Conservation (phyloP, 2,113 vertebrate genomes). For the Tauraco erythrolophus region DNA sequence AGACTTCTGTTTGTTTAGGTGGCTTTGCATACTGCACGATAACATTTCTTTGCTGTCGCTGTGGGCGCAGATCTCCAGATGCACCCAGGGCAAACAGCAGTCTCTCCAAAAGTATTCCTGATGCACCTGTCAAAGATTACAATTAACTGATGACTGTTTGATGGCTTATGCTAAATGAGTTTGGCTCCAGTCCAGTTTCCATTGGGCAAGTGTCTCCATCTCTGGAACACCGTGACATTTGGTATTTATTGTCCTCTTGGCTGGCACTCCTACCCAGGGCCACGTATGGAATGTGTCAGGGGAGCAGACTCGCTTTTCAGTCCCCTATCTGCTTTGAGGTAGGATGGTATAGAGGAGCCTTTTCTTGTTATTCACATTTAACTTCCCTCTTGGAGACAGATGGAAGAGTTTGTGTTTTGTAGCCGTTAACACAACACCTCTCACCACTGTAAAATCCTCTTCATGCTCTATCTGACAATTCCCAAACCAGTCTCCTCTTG, state of each 20-base stretch:
- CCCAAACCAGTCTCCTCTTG: neutral
- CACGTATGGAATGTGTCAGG: conserved; percentile 10
- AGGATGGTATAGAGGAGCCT: neutral
- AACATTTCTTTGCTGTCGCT: neutral
- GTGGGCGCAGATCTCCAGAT: neutral
- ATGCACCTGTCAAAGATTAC: conserved; percentile 60
- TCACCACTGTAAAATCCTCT: neutral
- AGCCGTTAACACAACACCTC: neutral
- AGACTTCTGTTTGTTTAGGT: conserved; percentile 7
- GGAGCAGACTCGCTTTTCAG: neutral
- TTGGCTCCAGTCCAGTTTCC: conserved; percentile 58
- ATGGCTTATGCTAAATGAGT: conserved; percentile 50
- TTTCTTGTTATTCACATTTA: neutral
- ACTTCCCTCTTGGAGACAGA: neutral
- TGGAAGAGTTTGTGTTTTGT: neutral
- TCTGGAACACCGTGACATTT: conserved; percentile 15
- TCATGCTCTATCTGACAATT: neutral
- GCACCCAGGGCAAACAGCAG: conserved; percentile 14
- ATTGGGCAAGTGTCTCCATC: conserved; percentile 15
- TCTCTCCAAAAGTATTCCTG: conserved; percentile 32
- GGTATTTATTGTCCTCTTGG: conserved; percentile 38
- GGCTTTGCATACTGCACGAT: neutral
- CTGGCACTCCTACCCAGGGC: conserved; percentile 9
- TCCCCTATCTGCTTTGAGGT: neutral
- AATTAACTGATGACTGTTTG: conserved; percentile 52